A percentile compares a stretch with the other conserved stretches of the same genome.
Evolutionary conservation across 53 echinoderm and acorn worm species (phyloP).

Genomic region (Stichopus horrens): DNA sequence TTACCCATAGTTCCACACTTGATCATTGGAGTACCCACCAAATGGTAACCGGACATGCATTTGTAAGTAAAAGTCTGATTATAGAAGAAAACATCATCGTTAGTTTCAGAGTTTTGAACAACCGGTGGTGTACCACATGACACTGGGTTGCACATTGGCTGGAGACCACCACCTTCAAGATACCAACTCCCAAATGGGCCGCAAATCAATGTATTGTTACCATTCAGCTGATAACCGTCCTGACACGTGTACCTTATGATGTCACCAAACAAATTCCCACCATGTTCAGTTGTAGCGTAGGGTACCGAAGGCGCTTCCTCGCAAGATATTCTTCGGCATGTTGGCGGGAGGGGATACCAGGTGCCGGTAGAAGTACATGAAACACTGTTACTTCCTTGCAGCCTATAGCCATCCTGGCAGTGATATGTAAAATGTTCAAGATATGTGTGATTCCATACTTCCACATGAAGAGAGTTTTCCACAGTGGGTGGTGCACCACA

Average conservation of each 20-base stretch:
- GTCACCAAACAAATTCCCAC: background rate
- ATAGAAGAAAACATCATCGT: constrained; percentile 45
- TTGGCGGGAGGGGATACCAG: constrained; percentile 61
- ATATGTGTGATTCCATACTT: background rate
- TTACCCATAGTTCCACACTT: constrained; percentile 56
- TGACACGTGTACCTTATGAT: background rate
- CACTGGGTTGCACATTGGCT: constrained; percentile 62
- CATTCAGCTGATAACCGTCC: constrained; percentile 27
- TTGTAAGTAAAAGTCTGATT: constrained; percentile 60
- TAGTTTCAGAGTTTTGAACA: constrained; percentile 44
- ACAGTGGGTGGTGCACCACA: constrained; percentile 46
- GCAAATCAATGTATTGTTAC: constrained; percentile 54
- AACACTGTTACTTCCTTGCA: constrained; percentile 7
- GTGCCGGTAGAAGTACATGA: constrained; percentile 24
- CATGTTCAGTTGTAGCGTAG: background rate
- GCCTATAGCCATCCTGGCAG: background rate
- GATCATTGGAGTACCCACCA: constrained; percentile 50
- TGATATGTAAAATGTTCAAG: background rate
- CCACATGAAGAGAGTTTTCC: background rate
- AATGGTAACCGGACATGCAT: constrained; percentile 59
- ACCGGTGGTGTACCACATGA: constrained; percentile 62
- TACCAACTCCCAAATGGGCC: background rate
- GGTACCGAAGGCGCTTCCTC: constrained; percentile 21
- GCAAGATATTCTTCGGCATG: constrained; percentile 53
- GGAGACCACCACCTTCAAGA: background rate